A percentile compares a stretch with the other conserved stretches of the same genome.
Evolutionary conservation across 2,888 invertebrate species (phyloP).

Genomic region (Caradrina clavipalpis): DNA sequence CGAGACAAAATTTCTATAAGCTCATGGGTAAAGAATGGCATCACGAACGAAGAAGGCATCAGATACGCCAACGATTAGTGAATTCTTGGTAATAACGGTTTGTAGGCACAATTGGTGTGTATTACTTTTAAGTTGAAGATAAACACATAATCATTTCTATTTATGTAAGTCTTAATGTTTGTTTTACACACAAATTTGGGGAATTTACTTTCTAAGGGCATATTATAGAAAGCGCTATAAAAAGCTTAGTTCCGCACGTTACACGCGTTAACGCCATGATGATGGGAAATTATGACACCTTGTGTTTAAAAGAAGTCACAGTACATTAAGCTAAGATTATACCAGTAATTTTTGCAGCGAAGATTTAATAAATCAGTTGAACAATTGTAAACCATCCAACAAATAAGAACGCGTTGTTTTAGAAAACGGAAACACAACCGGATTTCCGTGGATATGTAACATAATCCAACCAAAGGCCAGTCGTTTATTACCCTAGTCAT

Average conservation of each 20-base stretch:
- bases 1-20: conserved; percentile 55
- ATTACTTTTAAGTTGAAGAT: conserved; percentile 37
- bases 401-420: background rate
- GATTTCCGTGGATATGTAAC: conserved; percentile 14
- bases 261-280: conserved; percentile 12
- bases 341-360: background rate
- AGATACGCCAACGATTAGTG: conserved; percentile 59
- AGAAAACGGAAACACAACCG: conserved; percentile 5
- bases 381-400: background rate
- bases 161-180: conserved; percentile 22
- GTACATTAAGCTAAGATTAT: background rate
- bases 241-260: conserved; percentile 37
- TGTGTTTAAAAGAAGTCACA: conserved; percentile 3
- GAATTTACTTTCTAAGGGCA: conserved; percentile 46
- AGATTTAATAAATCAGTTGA: background rate
- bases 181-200: conserved; percentile 22
- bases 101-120: conserved; percentile 41
- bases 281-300: conserved; percentile 28
- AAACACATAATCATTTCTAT: conserved; percentile 31
- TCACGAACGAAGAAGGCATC: conserved; percentile 57
- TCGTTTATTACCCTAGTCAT: background rate
- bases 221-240: conserved; percentile 41
- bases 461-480: conserved; percentile 9
- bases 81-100: conserved; percentile 61
- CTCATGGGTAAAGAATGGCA: conserved; percentile 52